A percentile compares a stretch with the other conserved stretches of the same genome.
These are phyloP conservation scores for Ecliptopera silaceata DNA, from an alignment of 2,888 invertebrate species.

Conservation along the genomic window DNA sequence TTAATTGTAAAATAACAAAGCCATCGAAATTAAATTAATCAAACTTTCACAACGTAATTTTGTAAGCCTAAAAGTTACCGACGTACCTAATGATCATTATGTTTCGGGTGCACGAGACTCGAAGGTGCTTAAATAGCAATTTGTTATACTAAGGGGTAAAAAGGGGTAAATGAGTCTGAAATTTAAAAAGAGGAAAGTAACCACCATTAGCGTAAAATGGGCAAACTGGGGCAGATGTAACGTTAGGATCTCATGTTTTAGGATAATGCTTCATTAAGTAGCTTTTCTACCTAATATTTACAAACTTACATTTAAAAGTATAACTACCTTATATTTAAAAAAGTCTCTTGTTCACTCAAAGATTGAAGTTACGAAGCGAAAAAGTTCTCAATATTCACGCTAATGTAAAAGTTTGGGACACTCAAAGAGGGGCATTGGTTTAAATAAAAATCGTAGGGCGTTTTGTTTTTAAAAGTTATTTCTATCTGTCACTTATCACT, in stretches of 20 bases:
- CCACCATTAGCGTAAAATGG: slow-evolving; percentile 44
- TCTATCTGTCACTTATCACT: too few species aligned
- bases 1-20: not conserved
- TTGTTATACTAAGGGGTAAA: slow-evolving; percentile 44
- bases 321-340: slow-evolving; percentile 28
- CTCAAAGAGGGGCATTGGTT: slow-evolving; percentile 10
- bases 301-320: too few species aligned
- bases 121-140: slow-evolving; percentile 38
- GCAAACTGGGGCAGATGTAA: slow-evolving; percentile 29
- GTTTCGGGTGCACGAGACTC: slow-evolving; percentile 29
- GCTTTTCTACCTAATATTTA: slow-evolving; percentile 27
- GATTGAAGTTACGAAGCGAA: slow-evolving; percentile 19
- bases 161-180: slow-evolving; percentile 42
- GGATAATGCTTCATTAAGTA: slow-evolving; percentile 35
- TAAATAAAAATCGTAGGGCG: slow-evolving; percentile 17
- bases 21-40: slow-evolving; percentile 14
- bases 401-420: slow-evolving; percentile 33
- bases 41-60: slow-evolving; percentile 14
- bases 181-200: slow-evolving; percentile 47
- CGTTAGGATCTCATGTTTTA: slow-evolving; percentile 33
- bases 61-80: slow-evolving; percentile 20
- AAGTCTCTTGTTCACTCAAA: slow-evolving; percentile 19
- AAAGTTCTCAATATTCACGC: slow-evolving; percentile 33
- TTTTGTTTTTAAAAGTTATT: slow-evolving; percentile 9
- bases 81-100: slow-evolving; percentile 30